Base-by-base conservation (phyloP, 2,113 vertebrate species). In the Sporophila hypoxantha region DNA sequence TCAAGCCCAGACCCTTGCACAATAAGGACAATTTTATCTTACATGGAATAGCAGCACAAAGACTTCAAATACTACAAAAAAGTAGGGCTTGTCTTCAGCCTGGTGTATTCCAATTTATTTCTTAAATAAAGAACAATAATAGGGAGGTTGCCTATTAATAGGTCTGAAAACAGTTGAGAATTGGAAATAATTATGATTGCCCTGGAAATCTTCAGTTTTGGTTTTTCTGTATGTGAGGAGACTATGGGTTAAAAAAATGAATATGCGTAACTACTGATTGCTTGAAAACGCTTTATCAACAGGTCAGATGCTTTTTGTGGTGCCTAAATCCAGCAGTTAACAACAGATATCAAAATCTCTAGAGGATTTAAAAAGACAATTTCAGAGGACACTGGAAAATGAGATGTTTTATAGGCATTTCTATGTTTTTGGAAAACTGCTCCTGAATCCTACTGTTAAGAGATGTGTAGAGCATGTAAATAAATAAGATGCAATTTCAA, bases 11-110 rank as follows among this genome's bases (percentile, higher is more conserved):
- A 32, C 0, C 0, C 26, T 73, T 62, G 37, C 2, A 67, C 64
- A 76, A 56, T 59, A 41, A 76, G 44, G 10, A 29, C 2, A 30
- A 42, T 57, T 88, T 79, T 62, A 55, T 36, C 10, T 62, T 41
- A 3, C 6, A 10, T 36, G 17, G 2, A 2, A 17, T 55, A 44
- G 9, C 5, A 81, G 10, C 9, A 32, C 0, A 2, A n/a, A 52
- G 15, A 22, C 12, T 86, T 60, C 8, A 78, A 53, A 75, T 70
- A 5, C 12, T 69, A 41, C 3, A 15, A 65, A 61, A 44, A 16
- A 8, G 6, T 18, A 7, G 29, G 30, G 3, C 2, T 46, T 56
- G 12, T 56, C 44, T 62, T 85, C 47, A 80, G 10, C 14, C 19
- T 42, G 18, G 8, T 3, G 1, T 32, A 49, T 84, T 71, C 17